Evolutionary conservation across 2,113 vertebrate genomes (phyloP).

Genomic region (Bufo gargarizans): DNA sequence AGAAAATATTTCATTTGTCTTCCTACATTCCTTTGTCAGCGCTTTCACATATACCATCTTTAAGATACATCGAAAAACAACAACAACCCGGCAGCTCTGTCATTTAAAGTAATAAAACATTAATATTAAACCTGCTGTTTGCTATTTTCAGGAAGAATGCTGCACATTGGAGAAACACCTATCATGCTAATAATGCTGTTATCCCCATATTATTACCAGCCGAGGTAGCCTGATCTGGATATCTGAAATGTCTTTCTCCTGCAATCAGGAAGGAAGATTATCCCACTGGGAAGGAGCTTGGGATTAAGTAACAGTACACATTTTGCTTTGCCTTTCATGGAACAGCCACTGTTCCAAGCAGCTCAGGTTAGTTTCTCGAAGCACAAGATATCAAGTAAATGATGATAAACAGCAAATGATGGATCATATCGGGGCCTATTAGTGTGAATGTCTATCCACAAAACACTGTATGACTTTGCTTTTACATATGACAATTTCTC

Average conservation of each 20-base stretch:
- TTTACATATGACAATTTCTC: too few species aligned
- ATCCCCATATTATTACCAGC: neutral
- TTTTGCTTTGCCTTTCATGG: neutral
- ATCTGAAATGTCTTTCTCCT: neutral
- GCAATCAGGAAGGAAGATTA: neutral
- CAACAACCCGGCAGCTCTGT: neutral
- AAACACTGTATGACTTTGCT: too few species aligned
- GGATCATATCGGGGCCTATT: neutral
- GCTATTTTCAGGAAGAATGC: neutral
- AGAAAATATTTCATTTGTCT: too few species aligned
- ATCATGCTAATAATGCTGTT: constrained; percentile 7
- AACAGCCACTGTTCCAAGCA: neutral
- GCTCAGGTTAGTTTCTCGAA: neutral
- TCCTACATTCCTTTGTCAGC: too few species aligned
- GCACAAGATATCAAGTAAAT: neutral
- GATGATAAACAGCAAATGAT: neutral
- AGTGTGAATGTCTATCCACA: neutral
- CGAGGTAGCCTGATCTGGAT: neutral
- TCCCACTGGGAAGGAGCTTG: neutral
- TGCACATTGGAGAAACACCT: neutral
- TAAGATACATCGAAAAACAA: too few species aligned
- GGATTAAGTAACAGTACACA: neutral
- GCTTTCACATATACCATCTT: too few species aligned
- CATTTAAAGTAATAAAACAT: neutral
- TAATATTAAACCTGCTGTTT: constrained; percentile 2